phyloP scores from a whole-genome alignment of 2,113 vertebrate species.

The Hiodon tergisus region DNA sequence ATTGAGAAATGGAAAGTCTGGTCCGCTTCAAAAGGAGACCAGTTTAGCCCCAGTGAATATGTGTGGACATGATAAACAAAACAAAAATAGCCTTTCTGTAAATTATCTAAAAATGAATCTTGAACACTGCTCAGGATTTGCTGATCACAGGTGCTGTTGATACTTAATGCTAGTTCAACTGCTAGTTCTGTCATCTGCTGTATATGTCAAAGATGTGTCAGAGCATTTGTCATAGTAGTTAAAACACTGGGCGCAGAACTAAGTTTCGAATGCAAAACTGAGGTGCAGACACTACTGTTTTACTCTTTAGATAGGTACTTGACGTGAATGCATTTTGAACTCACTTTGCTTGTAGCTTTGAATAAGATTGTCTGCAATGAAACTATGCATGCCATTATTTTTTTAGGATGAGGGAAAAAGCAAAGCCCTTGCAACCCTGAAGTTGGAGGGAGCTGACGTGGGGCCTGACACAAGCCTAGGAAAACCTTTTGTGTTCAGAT shows the following conservation, averaged over 20 bases:
- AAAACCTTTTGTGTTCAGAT: slow-evolving; percentile 86
- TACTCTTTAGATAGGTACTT: no score
- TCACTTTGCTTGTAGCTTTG: neutral
- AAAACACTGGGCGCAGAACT: neutral
- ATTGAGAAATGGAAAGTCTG: neutral
- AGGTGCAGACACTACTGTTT: no score
- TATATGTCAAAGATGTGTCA: neutral
- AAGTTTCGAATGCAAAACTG: no score
- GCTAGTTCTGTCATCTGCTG: no score
- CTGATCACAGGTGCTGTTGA: no score
- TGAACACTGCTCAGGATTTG: no score
- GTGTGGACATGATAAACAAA: neutral
- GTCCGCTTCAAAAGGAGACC: neutral
- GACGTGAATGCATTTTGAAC: neutral
- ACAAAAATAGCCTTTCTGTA: neutral
- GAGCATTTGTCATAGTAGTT: neutral
- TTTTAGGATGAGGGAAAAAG: slow-evolving; percentile 80
- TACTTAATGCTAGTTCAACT: no score
- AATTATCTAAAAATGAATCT: no score
- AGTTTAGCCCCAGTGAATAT: neutral
- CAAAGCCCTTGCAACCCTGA: slow-evolving; percentile 63
- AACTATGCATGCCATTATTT: neutral
- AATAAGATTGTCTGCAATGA: no score
- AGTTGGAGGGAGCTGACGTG: slow-evolving; percentile 80
- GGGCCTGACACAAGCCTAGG: slow-evolving; percentile 69